Conservation (phyloP, 1,140 invertebrate genomes). For the Macrocentrus cingulum region DNA sequence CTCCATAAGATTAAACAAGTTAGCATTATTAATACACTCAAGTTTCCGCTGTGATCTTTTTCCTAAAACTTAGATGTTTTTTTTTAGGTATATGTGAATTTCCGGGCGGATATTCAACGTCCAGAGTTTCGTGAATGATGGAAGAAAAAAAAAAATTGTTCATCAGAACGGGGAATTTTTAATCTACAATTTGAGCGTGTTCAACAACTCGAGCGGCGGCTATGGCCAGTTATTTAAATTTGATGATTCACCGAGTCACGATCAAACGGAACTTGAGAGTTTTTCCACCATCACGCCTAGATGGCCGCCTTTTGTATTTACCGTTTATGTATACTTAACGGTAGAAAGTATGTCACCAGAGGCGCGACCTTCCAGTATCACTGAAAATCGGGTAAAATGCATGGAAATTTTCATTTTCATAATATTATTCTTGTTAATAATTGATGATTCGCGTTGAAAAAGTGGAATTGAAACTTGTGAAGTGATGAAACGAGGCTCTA, state of each 20-base stretch:
- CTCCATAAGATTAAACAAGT: too few species aligned
- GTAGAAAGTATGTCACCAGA: constrained; percentile 3
- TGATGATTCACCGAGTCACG: constrained; percentile 24
- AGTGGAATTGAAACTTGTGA: not conserved
- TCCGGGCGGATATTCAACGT: constrained; percentile 28
- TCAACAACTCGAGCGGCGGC: not conserved
- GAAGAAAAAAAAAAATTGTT: not conserved
- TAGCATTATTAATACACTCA: too few species aligned
- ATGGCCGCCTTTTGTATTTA: constrained; percentile 9
- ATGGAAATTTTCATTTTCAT: not conserved
- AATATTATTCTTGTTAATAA: not conserved
- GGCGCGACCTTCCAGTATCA: not conserved
- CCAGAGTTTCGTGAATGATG: constrained; percentile 6
- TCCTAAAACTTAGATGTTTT: not conserved
- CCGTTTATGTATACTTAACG: constrained; percentile 17
- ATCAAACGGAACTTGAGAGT: constrained; percentile 21
- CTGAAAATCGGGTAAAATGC: not conserved
- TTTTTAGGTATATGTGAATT: constrained; percentile 26
- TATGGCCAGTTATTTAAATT: constrained; percentile 8
- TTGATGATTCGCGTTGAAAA: not conserved
- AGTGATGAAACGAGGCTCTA: not conserved
- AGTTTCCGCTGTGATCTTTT: constrained; percentile 2
- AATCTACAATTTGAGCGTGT: not conserved
- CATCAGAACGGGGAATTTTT: not conserved
- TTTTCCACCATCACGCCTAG: not conserved